Base-by-base conservation (phyloP, 2,113 vertebrate species). In the Dolichotis patagonum region DNA sequence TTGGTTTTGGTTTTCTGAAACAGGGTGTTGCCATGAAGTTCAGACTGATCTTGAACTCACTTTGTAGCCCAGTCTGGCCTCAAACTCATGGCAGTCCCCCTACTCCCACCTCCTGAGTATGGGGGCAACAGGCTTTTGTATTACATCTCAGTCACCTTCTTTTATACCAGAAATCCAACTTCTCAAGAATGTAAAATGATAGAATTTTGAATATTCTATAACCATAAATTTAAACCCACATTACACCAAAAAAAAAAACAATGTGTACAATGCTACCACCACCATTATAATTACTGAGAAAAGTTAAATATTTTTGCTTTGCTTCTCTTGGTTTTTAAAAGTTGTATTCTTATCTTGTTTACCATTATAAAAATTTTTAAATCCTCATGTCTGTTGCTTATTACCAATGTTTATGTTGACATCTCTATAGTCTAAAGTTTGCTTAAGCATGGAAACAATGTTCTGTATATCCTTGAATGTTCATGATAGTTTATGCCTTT, bases 401-500 rank as follows among this genome's bases (percentile, higher is more conserved):
- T 49, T 85, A 63, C 71, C 41, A 56, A 5, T 75, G 32, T 28
- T 84, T 84, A 41, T 52, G 12, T 91, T 92, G 43, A 90, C 38
- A 38, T 88, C 46, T 67, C 5, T 87, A 32, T 52, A 30, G 46
- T 30, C 75, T 4, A 12, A 78, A 16, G 73, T 88, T 96, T 41
- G 87, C 35, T 82, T 75, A 35, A 83, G 82, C 11, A 77, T 65
- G 49, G 20, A 83, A 91, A 91, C 32, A 77, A 6, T 91, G 38
- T 88, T 91, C 49, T 82, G 75, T 86, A 38, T 86, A 35, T 86
- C 65, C 22, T 90, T 90, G 7, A 7, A 41, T 87, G 30, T 88
- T 80, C 41, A 43, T n/a, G 69, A 24, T 83, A n/a, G 19, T 89
- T 85, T 65, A 14, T 93, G 69, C 8, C 49, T 28, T 96, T 96